Evolutionary conservation across 2,888 invertebrate genomes (phyloP), one percentile per base, ranked within the genome.

Genomic region (Linyphia triangularis): DNA sequence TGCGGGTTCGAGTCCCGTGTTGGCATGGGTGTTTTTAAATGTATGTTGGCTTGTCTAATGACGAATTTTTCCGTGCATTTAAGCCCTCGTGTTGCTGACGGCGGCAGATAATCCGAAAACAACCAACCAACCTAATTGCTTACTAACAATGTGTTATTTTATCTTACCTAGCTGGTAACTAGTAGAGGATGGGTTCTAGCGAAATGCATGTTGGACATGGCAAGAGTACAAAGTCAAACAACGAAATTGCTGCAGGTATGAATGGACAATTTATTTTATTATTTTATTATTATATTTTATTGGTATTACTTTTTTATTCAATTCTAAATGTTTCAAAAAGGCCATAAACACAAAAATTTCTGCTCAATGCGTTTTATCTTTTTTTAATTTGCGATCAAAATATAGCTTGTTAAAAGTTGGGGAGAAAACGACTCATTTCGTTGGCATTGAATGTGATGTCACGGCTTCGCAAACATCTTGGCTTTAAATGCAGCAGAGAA

Each of bases 181-280:
- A 28, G 30, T 19, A 65, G 43, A 65, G 79, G 79, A 26, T 79
- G 79, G 79, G 40, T 79, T 9, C 40, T 79, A 9, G 40, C 67
- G 10, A 79, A 79, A 19, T 79, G 79, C 30, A 67, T 79, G 7
- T 26, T 79, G 30, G 51, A 79, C 26, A 79, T 79, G 79, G 79
- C 79, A 10, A 22, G 10, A 69, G 19, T 69, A 33, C 19, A 51
- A 51, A n/a, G 51, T 16, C 16, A 69, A n/a, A 30, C 33, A 30
- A 33, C 33, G 19, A n/a, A 28, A 22, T 19, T 69, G 69, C 7
- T 33, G 19, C 69, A 69, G 69, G 69, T 69, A 67, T 10, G 9
- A 67, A 33, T 13, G 13, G 13, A 1, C 13, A 51, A 13, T 51
- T 5, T 6, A 51, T 16, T n/a, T n/a, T 2, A n/a, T 16, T 51